These are phyloP conservation scores for Habrosyne pyritoides DNA, from an alignment of 2,888 invertebrate species.

Conservation along the genomic window DNA sequence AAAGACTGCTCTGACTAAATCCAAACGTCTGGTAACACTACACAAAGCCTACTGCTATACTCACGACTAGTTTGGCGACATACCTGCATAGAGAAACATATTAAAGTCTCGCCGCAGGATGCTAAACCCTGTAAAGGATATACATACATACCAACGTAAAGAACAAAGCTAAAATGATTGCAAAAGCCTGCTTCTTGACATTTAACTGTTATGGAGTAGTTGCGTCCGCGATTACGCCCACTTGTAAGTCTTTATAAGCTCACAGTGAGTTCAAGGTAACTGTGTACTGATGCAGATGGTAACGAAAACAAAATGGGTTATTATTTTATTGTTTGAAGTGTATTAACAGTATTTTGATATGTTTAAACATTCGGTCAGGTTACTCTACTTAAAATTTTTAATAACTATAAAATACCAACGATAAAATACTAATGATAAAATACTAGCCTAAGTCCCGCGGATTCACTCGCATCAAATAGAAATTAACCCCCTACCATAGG, in stretches of 20 bases:
- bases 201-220: neutral
- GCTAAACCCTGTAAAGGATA: neutral
- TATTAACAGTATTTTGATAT: too few relatives aligned
- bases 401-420: too few relatives aligned
- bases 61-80: constrained; percentile 2
- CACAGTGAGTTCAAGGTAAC: neutral
- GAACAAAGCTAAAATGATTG: neutral
- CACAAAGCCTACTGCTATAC: neutral
- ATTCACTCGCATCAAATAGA: too few relatives aligned
- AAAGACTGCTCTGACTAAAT: neutral
- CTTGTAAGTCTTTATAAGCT: neutral
- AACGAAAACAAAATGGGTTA: too few relatives aligned
- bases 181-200: neutral
- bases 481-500: too few relatives aligned
- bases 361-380: too few relatives aligned
- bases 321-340: too few relatives aligned
- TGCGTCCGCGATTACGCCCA: neutral
- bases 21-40: neutral
- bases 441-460: too few relatives aligned
- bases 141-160: neutral
- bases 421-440: too few relatives aligned
- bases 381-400: too few relatives aligned
- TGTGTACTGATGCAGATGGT: too few relatives aligned
- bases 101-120: neutral
- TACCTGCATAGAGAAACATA: neutral